These are phyloP conservation scores for Mnemiopsis leidyi DNA, from an alignment of 37 sponge, comb jelly and placozoan genomes.

Conservation along the genomic window DNA sequence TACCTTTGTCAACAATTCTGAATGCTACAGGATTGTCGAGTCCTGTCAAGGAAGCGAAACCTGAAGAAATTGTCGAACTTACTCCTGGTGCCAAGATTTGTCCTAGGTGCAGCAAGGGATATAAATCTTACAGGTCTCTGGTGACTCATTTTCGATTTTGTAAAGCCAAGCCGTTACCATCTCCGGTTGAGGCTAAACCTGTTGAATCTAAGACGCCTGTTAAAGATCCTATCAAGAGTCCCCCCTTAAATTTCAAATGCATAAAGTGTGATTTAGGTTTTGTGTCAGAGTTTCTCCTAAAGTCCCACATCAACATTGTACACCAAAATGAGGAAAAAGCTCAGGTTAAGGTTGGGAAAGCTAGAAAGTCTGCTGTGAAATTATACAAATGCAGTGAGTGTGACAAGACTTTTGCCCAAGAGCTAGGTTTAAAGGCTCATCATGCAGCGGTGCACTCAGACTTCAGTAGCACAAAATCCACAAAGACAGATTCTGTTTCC, in stretches of 20 bases:
- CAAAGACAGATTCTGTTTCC: not conserved
- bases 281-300: not conserved
- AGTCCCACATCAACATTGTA: not conserved
- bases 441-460: not conserved
- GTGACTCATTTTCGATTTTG: not conserved
- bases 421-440: conserved; percentile 38
- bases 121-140: not conserved
- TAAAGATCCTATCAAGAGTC: not conserved
- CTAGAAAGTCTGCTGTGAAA: conserved; percentile 17
- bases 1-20: conserved; percentile 8
- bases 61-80: not conserved
- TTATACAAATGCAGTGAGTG: conserved; percentile 30
- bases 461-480: not conserved
- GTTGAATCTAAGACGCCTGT: not conserved
- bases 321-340: not conserved
- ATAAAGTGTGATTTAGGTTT: conserved; percentile 9
- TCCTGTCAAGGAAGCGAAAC: not conserved
- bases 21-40: not conserved
- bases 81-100: not conserved
- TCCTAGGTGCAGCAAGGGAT: not conserved
- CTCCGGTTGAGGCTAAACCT: not conserved
- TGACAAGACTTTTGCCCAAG: conserved; percentile 20
- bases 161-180: not conserved
- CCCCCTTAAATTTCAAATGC: not conserved
- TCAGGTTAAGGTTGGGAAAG: conserved; percentile 14